Evolutionary conservation across 1,140 invertebrate species (phyloP).

Genomic region (Latrodectus geometricus): DNA sequence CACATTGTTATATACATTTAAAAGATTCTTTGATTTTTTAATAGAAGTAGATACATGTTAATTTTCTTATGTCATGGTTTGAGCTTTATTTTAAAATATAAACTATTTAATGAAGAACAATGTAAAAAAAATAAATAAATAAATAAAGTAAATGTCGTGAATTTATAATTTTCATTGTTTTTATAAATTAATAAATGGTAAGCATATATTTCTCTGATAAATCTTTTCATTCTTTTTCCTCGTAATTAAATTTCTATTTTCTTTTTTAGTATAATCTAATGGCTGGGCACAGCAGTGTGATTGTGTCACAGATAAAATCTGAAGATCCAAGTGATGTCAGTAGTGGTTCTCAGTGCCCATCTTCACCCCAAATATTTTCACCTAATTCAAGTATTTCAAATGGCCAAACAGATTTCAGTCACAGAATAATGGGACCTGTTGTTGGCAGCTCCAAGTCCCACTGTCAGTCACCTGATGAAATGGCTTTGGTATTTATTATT

Average conservation of each 20-base stretch:
- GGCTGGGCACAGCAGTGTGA: slow-evolving; percentile 59
- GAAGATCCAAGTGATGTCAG: slow-evolving; percentile 61
- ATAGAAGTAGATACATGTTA: too few relatives aligned
- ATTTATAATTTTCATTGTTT: too few relatives aligned
- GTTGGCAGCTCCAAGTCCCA: slow-evolving; percentile 55
- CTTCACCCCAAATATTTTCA: slow-evolving; percentile 57
- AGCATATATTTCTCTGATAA: too few relatives aligned
- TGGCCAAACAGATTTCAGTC: slow-evolving; percentile 59
- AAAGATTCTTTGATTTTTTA: too few relatives aligned
- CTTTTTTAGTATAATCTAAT: slow-evolving; percentile 39
- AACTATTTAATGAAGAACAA: too few relatives aligned
- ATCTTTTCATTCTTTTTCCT: too few relatives aligned
- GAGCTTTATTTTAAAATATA: too few relatives aligned
- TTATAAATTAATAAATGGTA: too few relatives aligned
- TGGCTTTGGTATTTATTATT: slow-evolving; percentile 29
- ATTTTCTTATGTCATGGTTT: too few relatives aligned
- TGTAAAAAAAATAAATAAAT: too few relatives aligned
- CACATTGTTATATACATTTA: too few relatives aligned
- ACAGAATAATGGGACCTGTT: slow-evolving; percentile 55
- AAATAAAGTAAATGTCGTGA: too few relatives aligned
- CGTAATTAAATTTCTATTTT: neutral
- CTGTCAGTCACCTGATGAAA: slow-evolving; percentile 43
- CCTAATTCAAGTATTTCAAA: slow-evolving; percentile 55
- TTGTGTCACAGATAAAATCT: slow-evolving; percentile 62
- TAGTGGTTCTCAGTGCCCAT: slow-evolving; percentile 58